phyloP scores from a whole-genome alignment of 2,797 vertebrate genomes.

The Micropoecilia bifurca region DNA sequence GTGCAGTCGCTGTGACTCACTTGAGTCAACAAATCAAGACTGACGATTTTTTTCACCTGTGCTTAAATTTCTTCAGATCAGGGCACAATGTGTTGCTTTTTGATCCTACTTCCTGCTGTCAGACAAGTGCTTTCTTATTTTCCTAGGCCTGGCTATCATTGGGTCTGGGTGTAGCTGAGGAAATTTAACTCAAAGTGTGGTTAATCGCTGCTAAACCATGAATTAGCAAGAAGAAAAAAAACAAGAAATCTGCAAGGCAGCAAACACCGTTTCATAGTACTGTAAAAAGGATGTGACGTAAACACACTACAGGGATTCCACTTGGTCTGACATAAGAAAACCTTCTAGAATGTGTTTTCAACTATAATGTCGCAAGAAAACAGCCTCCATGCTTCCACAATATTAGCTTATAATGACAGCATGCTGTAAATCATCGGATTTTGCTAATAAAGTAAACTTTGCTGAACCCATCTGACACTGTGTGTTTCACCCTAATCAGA shows the following conservation, averaged over 20 bases:
- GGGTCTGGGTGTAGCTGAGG: neutral
- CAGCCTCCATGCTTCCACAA: neutral
- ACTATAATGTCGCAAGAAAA: constrained; percentile 20
- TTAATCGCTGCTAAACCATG: neutral
- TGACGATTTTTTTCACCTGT: neutral
- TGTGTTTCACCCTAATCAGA: constrained; percentile 55
- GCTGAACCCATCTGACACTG: constrained; percentile 30
- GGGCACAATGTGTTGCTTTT: neutral
- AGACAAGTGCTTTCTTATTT: neutral
- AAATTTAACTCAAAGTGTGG: neutral
- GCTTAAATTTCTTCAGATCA: neutral
- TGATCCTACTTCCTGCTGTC: neutral
- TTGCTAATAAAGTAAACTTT: constrained; percentile 47
- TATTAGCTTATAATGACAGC: constrained; percentile 32
- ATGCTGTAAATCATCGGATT: constrained; percentile 53
- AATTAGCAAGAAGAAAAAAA: neutral
- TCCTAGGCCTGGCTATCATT: no score
- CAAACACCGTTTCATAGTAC: neutral
- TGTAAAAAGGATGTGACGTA: neutral
- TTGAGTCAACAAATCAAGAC: neutral
- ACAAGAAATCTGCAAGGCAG: neutral
- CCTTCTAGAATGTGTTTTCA: neutral
- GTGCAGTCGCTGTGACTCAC: neutral
- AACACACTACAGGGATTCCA: neutral
- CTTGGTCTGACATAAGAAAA: neutral